Evolutionary conservation across 2,888 invertebrate species (phyloP), one percentile per base, ranked within the genome.

Genomic region (Oscheius sp.): DNA sequence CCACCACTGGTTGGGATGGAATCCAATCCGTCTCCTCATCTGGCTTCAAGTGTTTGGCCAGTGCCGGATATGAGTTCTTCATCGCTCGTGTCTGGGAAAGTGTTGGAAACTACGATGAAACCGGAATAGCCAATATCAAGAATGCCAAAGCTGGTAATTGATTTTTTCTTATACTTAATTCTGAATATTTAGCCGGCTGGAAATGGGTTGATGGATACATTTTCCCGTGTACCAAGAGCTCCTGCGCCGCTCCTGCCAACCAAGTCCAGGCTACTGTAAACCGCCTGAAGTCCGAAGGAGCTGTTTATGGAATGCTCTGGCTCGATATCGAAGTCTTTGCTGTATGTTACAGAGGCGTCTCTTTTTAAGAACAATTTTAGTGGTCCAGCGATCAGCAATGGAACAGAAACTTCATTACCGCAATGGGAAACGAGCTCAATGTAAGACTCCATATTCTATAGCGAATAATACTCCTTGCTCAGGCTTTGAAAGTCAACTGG

Each of bases 41-140:
- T 27, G 72, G 73, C n/a, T 81, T 83, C 75, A 43, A 69, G 13
- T 83, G 82, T 58, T 68, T 83, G 23, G 73, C 69, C 29, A 77
- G 76, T 59, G 43, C 66, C 18, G 83, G 79, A 41, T 79, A 76
- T 49, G 43, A 58, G 1, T 83, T 83, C 73, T 80, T 77, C 63
- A 76, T 83, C 49, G 80, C 76, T 21, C 73, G 81, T 35, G 78
- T 79, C 16, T 82, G 80, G 74, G 69, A 75, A 45, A 73, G 73
- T 35, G 72, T 75, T 52, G 83, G 81, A 66, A 72, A 73, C 25
- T 71, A 76, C 41, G 83, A 82, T 55, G 52, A 72, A 29, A 77
- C 80, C 23, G 83, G 83, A 45, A 76, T 83, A 68, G 73, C 76
- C 49, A 83, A 83, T 72, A 78, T 83, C 70, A 80, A 80, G 76